These are phyloP conservation scores for Cataglyphis hispanica DNA, from an alignment of 1,140 invertebrate genomes.

Conservation along the genomic window DNA sequence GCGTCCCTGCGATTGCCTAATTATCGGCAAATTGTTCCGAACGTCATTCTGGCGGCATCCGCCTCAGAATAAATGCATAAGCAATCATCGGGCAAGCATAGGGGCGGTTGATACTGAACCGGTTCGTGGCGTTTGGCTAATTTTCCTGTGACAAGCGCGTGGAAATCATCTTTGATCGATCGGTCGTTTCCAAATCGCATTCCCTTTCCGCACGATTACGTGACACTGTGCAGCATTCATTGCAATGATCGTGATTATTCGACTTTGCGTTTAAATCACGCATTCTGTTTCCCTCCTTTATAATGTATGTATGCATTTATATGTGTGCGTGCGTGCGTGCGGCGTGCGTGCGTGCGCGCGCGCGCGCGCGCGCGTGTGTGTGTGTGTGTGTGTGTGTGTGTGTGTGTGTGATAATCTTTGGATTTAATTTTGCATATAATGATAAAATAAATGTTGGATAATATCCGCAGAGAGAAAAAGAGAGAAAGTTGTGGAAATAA, in stretches of 20 bases:
- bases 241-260: constrained; percentile 16
- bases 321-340: not conserved
- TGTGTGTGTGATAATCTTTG: not conserved
- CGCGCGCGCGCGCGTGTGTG: too few species aligned
- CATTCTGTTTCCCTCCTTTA: not conserved
- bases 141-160: constrained; percentile 30
- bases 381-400: not conserved
- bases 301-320: not conserved
- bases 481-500: not conserved
- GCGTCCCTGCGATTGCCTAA: constrained; percentile 39
- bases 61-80: constrained; percentile 45
- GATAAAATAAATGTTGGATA: not conserved
- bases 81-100: constrained; percentile 22
- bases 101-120: constrained; percentile 41
- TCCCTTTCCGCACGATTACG: constrained; percentile 37
- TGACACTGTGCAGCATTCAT: constrained; percentile 13
- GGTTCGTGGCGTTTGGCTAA: constrained; percentile 38
- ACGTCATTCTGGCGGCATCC: constrained; percentile 2
- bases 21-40: constrained; percentile 51
- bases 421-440: constrained; percentile 3
- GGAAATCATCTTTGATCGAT: constrained; percentile 49
- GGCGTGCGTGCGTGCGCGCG: too few species aligned
- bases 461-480: not conserved
- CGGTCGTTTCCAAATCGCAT: constrained; percentile 36
- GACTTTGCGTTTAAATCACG: constrained; percentile 5